phyloP scores from a whole-genome alignment of 2,113 vertebrate genomes.

The Heptranchias perlo region DNA sequence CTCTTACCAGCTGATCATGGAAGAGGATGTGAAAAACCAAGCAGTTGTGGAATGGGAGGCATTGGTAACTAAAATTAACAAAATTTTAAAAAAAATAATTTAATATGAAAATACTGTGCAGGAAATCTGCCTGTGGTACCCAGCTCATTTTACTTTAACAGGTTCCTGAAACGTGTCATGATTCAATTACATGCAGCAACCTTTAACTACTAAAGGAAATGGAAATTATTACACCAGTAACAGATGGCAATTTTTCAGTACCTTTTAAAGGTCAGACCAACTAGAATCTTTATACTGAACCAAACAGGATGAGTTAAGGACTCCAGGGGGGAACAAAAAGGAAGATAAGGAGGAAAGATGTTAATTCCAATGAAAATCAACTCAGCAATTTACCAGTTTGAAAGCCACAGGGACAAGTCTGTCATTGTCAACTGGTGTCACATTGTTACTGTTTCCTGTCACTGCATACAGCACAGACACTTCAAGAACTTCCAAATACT shows the following conservation, averaged over 20 bases:
- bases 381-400: neutral
- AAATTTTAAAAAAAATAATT: neutral
- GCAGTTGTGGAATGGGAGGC: neutral
- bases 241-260: slow-evolving; percentile 11
- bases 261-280: slow-evolving; percentile 22
- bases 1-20: neutral
- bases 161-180: neutral
- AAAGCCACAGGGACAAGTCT: slow-evolving; percentile 28
- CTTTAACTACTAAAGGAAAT: neutral
- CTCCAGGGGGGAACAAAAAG: neutral
- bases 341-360: neutral
- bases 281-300: neutral
- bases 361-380: slow-evolving; percentile 35
- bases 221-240: slow-evolving; percentile 4
- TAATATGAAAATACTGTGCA: neutral
- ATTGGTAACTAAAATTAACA: neutral
- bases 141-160: slow-evolving; percentile 21
- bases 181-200: slow-evolving; percentile 21
- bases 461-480: neutral
- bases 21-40: neutral
- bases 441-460: neutral
- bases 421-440: neutral
- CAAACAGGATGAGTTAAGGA: neutral
- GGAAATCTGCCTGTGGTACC: neutral
- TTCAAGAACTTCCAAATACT: slow-evolving; percentile 3